Conservation (phyloP, 2,113 vertebrate species). For the Ranitomeya imitator region DNA sequence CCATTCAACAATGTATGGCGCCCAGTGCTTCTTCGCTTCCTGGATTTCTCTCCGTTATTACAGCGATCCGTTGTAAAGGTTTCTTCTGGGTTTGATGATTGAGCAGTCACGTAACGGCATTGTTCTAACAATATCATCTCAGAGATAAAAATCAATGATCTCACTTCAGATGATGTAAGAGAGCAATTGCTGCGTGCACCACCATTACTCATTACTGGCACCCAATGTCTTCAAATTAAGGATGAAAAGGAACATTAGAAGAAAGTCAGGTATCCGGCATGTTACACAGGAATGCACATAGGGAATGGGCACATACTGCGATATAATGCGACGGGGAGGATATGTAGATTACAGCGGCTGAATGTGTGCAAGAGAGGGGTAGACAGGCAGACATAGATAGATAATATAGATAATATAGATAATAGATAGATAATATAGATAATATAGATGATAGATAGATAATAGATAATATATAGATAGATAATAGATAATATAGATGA, state of each 20-base stretch:
- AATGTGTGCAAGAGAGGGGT: neutral
- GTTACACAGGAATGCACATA: neutral
- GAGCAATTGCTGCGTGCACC: constrained; percentile 19
- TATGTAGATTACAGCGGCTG: no score
- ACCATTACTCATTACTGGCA: neutral
- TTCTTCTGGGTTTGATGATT: neutral
- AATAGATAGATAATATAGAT: no score
- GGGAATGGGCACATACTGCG: neutral
- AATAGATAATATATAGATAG: no score
- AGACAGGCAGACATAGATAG: neutral
- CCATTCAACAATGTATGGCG: neutral
- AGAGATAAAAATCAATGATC: constrained; percentile 40
- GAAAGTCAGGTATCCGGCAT: neutral
- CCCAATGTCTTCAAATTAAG: neutral
- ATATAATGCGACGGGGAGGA: neutral
- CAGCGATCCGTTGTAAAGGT: neutral
- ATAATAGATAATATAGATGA: no score
- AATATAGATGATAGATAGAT: no score
- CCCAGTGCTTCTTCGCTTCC: neutral
- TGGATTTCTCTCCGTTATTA: neutral
- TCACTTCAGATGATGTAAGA: constrained; percentile 38
- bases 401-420: no score
- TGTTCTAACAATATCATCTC: constrained; percentile 42
- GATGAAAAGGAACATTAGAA: neutral
- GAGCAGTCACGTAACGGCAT: constrained; percentile 12